These are phyloP conservation scores for Leptatherina wallacei DNA, from an alignment of 2,797 vertebrate genomes.

Conservation along the genomic window DNA sequence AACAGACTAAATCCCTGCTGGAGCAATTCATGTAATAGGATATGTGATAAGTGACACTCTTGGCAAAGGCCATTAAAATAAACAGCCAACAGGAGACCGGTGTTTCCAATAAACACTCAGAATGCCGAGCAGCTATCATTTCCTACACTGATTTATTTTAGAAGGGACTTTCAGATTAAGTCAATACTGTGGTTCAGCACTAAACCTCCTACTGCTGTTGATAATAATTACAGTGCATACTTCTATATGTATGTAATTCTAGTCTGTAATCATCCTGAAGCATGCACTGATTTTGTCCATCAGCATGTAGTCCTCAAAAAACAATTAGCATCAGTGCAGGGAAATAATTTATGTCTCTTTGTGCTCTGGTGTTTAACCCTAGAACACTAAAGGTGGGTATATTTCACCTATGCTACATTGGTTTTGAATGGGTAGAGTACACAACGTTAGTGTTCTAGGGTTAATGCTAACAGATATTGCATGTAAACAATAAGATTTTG, in stretches of 20 bases:
- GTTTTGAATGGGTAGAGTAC: too few relatives aligned
- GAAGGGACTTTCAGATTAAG: constrained; percentile 17
- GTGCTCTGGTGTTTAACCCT: neutral
- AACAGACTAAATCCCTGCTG: constrained; percentile 35
- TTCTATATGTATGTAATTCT: constrained; percentile 11
- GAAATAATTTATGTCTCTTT: constrained; percentile 19
- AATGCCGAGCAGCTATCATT: constrained; percentile 18
- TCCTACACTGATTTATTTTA: constrained; percentile 29
- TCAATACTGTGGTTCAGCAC: constrained; percentile 31
- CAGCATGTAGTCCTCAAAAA: neutral
- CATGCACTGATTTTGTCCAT: constrained; percentile 8
- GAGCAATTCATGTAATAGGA: constrained; percentile 15
- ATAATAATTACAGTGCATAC: neutral
- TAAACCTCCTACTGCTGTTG: constrained; percentile 12
- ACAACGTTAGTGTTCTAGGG: too few relatives aligned
- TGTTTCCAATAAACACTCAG: constrained; percentile 20
- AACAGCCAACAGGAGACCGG: constrained; percentile 26
- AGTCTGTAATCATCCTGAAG: neutral
- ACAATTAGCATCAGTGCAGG: constrained; percentile 19
- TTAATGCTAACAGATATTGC: constrained; percentile 28
- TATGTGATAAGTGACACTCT: constrained; percentile 49
- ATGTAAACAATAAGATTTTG: constrained; percentile 37
- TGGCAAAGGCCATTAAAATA: constrained; percentile 45
- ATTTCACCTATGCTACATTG: too few relatives aligned
- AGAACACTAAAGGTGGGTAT: too few relatives aligned